phyloP scores from a whole-genome alignment of 2,888 invertebrate genomes.

The Xestoiulus laeticollis region DNA sequence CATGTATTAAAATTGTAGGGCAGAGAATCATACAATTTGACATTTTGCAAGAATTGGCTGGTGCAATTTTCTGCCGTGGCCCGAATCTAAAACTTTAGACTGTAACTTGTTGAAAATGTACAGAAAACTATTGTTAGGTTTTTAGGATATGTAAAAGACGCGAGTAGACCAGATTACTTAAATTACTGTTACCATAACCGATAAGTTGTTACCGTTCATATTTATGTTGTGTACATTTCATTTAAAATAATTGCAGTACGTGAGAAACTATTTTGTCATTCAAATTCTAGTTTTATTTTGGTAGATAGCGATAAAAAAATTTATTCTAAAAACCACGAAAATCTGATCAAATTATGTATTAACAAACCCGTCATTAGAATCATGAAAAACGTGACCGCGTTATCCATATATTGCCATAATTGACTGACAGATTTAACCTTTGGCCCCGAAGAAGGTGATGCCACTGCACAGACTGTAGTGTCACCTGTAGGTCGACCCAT shows the following conservation, averaged over 20 bases:
- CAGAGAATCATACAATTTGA: neutral
- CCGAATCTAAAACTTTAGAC: neutral
- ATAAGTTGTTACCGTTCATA: neutral
- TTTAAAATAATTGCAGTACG: neutral
- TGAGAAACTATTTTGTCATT: neutral
- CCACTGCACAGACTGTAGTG: neutral
- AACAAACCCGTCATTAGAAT: neutral
- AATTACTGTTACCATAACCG: too few species aligned
- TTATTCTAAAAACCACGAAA: neutral
- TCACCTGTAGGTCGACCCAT: conserved; percentile 59
- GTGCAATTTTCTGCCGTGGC: neutral
- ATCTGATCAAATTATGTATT: neutral
- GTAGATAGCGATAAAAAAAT: neutral
- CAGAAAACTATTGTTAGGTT: neutral
- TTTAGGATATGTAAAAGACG: neutral
- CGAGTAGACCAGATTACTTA: too few species aligned
- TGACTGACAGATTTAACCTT: neutral
- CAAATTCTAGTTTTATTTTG: neutral
- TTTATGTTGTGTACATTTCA: neutral
- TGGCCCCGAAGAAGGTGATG: neutral
- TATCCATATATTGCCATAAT: too few species aligned
- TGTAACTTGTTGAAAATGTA: neutral
- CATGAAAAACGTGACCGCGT: neutral
- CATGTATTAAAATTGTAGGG: neutral
- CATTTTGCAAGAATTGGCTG: neutral